These are phyloP conservation scores for Caenorhabditis plicata DNA, from an alignment of 2,888 invertebrate genomes.

Conservation along the genomic window DNA sequence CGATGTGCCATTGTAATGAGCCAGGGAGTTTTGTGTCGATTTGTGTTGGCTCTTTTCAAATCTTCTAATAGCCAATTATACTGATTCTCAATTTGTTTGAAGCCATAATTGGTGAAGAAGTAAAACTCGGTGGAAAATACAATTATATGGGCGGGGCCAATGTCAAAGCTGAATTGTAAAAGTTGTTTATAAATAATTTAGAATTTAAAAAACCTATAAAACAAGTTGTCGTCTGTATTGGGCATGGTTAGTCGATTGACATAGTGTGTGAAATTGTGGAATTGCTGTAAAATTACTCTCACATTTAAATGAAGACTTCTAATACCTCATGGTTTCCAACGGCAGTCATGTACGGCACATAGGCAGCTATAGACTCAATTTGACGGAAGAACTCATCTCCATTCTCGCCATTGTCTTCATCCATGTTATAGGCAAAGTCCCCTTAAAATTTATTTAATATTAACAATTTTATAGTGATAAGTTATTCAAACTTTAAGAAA, in stretches of 20 bases:
- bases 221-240: slow-evolving; percentile 61
- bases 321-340: slow-evolving; percentile 74
- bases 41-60: slow-evolving; percentile 55
- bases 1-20: slow-evolving; percentile 82
- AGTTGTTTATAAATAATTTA: not conserved
- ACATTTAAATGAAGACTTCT: no score
- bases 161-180: slow-evolving; percentile 75
- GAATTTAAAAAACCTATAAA: slow-evolving; percentile 57
- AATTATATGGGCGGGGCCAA: slow-evolving; percentile 87
- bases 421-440: slow-evolving; percentile 93
- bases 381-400: slow-evolving; percentile 87
- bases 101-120: slow-evolving; percentile 85
- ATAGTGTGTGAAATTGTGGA: slow-evolving; percentile 80
- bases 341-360: slow-evolving; percentile 81
- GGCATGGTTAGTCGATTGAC: slow-evolving; percentile 89
- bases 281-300: no score
- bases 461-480: not conserved
- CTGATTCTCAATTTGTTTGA: slow-evolving; percentile 71
- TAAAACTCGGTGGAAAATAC: slow-evolving; percentile 91
- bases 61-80: slow-evolving; percentile 61
- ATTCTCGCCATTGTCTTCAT: slow-evolving; percentile 77
- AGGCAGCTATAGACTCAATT: slow-evolving; percentile 84
- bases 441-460: slow-evolving; percentile 72
- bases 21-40: slow-evolving; percentile 73
- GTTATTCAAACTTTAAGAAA: no score